Percentiles rank a stretch among this genome's conserved stretches.
These are phyloP conservation scores for Acanthoscelides obtectus DNA, from an alignment of 2,888 invertebrate species.

Conservation along the genomic window DNA sequence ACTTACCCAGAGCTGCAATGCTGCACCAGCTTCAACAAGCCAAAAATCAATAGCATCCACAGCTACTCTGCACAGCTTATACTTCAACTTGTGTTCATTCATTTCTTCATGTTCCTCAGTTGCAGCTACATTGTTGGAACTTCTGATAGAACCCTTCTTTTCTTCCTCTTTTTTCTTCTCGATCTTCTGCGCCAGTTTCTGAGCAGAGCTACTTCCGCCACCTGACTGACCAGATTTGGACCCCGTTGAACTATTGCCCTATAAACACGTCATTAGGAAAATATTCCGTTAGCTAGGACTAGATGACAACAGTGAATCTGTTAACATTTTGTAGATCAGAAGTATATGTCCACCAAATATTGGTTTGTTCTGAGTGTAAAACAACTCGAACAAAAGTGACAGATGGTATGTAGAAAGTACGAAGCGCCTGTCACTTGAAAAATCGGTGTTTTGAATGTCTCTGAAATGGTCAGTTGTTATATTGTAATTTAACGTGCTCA, in stretches of 20 bases:
- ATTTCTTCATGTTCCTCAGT: conserved; percentile 28
- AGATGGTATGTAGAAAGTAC: too few species aligned
- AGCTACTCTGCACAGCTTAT: conserved; percentile 85
- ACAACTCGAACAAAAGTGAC: too few species aligned
- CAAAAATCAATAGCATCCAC: conserved; percentile 88
- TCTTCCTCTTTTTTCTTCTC: conserved; percentile 29
- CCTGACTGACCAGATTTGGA: conserved; percentile 22
- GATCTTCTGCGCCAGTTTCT: conserved; percentile 10
- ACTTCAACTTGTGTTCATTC: conserved; percentile 62
- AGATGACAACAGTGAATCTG: too few species aligned
- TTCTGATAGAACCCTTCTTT: conserved; percentile 28
- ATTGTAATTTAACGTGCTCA: too few species aligned
- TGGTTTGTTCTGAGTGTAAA: too few species aligned
- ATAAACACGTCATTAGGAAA: too few species aligned
- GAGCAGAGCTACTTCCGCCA: conserved; percentile 14
- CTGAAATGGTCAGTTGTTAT: too few species aligned
- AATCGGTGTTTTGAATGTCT: too few species aligned
- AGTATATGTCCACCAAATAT: too few species aligned
- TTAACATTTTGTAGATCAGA: too few species aligned
- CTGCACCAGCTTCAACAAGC: conserved; percentile 83
- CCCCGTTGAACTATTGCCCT: conserved; percentile 22
- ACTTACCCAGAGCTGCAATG: conserved; percentile 75
- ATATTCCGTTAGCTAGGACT: too few species aligned
- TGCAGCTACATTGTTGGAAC: conserved; percentile 14
- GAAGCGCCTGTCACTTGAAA: too few species aligned